Evolutionary conservation across 2,113 vertebrate species (phyloP).

Genomic region (Saccopteryx bilineata): DNA sequence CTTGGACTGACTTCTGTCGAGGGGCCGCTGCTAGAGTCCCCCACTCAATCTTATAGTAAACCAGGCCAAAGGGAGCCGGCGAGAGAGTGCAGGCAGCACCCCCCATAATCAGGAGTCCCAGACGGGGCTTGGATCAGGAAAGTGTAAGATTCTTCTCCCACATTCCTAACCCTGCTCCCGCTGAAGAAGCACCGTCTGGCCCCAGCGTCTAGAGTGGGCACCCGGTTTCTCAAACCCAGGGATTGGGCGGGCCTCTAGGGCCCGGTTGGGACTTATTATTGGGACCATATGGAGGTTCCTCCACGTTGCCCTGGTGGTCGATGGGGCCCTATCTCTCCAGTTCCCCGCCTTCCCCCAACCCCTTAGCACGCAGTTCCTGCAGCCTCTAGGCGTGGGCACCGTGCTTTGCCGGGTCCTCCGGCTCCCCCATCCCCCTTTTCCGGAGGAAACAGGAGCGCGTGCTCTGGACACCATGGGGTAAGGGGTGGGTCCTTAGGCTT

Average conservation of each 20-base stretch:
- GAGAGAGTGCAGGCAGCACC: not conserved
- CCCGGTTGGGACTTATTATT: not conserved
- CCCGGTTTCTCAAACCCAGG: not conserved
- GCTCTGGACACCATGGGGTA: not conserved
- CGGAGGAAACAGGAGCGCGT: not conserved
- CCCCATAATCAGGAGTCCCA: not conserved
- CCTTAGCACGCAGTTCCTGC: constrained; percentile 56
- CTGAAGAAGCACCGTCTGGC: not conserved
- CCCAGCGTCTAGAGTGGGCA: not conserved
- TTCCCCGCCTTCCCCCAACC: constrained; percentile 37
- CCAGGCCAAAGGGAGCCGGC: not conserved
- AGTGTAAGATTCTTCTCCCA: not conserved
- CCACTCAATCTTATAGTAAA: not conserved
- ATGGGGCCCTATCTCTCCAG: not conserved
- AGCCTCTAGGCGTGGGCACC: constrained; percentile 72
- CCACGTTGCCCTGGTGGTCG: not conserved
- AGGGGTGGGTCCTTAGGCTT: not conserved
- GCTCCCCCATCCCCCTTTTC: not conserved
- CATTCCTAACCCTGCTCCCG: not conserved
- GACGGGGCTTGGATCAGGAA: not conserved
- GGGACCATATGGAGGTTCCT: not conserved
- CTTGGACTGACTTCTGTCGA: constrained; percentile 18
- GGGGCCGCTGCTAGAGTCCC: not conserved
- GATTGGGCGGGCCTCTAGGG: not conserved
- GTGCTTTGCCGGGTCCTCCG: not conserved